Evolutionary conservation across 2,113 vertebrate species (phyloP).

Genomic region (Physeter macrocephalus): DNA sequence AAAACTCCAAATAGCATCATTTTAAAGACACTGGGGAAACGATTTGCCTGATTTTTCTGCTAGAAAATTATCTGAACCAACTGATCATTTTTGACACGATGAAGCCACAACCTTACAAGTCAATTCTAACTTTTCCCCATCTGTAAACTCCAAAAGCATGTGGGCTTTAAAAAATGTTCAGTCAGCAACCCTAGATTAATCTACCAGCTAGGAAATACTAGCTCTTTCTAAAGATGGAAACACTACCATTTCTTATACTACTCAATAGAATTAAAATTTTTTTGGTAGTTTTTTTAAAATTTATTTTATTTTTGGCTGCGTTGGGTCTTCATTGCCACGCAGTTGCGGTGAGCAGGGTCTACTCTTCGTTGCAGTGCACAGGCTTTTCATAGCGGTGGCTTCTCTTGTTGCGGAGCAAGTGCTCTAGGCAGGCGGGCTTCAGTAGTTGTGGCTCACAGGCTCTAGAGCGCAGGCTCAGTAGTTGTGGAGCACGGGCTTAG

Average conservation of each 20-base stretch:
- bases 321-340: no score
- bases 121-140: slow-evolving; percentile 55
- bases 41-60: slow-evolving; percentile 11
- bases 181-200: slow-evolving; percentile 49
- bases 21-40: slow-evolving; percentile 30
- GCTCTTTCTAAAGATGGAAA: slow-evolving; percentile 64
- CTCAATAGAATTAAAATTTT: background rate
- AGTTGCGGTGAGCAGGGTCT: no score
- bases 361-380: no score
- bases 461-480: no score
- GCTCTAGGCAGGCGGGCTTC: no score
- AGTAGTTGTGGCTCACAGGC: no score
- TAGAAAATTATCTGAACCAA: slow-evolving; percentile 54
- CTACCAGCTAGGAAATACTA: slow-evolving; percentile 37
- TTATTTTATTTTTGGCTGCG: no score
- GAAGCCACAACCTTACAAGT: slow-evolving; percentile 51
- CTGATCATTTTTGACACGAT: slow-evolving; percentile 42
- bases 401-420: no score
- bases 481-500: no score
- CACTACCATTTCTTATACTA: background rate
- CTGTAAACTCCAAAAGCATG: slow-evolving; percentile 37
- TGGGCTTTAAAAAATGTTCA: slow-evolving; percentile 58
- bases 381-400: no score
- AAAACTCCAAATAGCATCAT: background rate
- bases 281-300: no score